Conservation (phyloP, 2,113 vertebrate species). For the Cricetomys ansorgei region DNA sequence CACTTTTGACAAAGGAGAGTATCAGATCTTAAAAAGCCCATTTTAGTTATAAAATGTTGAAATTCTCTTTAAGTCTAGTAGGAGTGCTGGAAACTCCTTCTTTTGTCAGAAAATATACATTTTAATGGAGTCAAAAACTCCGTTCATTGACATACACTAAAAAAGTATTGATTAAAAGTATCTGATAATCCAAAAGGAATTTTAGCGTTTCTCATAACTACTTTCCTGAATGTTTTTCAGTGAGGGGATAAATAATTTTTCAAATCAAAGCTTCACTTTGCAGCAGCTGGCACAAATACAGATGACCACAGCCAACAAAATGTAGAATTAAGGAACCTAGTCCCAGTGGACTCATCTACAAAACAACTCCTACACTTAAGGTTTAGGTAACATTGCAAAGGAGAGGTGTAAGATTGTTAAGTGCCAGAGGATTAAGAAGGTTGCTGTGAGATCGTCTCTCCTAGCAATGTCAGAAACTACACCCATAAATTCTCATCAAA, state of each 20-base stretch:
- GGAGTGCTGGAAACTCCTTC: background rate
- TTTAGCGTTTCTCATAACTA: background rate
- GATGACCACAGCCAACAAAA: background rate
- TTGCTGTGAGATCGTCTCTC: background rate
- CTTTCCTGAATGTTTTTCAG: background rate
- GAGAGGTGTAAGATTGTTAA: background rate
- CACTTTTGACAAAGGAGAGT: background rate
- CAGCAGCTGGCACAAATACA: background rate
- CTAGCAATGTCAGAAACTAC: background rate
- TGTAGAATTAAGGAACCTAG: background rate
- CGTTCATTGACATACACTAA: background rate
- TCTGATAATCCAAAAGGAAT: background rate
- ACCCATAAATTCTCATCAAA: background rate
- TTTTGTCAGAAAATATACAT: constrained; percentile 2
- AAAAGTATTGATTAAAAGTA: background rate
- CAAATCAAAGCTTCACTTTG: background rate
- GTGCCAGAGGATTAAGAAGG: background rate
- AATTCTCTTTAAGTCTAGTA: background rate
- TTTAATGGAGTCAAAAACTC: background rate
- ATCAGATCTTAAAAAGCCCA: background rate
- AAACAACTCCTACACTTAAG: background rate
- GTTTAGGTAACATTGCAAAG: background rate
- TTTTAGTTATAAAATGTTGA: background rate
- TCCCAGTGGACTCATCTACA: background rate
- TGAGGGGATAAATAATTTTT: background rate